phyloP scores from a whole-genome alignment of 2,797 vertebrate genomes.

The Clarias laeviceps region DNA sequence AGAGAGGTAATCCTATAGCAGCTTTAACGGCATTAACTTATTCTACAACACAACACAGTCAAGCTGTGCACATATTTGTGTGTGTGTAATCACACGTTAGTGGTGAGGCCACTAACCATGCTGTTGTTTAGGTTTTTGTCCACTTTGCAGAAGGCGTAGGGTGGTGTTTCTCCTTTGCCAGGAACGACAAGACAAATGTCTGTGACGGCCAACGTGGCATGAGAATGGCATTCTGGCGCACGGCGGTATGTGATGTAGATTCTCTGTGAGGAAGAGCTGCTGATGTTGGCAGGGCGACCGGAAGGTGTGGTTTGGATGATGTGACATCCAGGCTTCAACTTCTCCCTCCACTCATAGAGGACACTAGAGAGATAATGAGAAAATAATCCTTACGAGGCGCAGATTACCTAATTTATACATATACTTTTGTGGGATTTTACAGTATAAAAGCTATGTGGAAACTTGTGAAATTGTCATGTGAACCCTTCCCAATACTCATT shows the following conservation, averaged over 20 bases:
- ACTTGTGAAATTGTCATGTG: not conserved
- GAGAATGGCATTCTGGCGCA: conserved; percentile 87
- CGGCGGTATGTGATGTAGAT: conserved; percentile 95
- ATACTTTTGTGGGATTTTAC: not conserved
- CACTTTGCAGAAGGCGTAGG: conserved; percentile 97
- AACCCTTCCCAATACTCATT: not conserved
- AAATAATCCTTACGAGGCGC: not conserved
- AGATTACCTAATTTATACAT: not conserved
- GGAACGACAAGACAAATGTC: conserved; percentile 96
- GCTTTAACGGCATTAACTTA: not conserved
- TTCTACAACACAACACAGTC: not conserved
- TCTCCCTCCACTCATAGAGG: conserved; percentile 96
- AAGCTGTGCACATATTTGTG: not conserved
- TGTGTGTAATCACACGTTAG: not conserved
- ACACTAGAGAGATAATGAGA: conserved; percentile 73
- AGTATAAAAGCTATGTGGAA: not conserved
- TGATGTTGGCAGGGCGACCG: conserved; percentile 93
- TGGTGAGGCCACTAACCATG: conserved; percentile 84
- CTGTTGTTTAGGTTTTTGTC: conserved; percentile 98
- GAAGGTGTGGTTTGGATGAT: conserved; percentile 93
- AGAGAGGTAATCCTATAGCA: not conserved
- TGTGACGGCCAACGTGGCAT: conserved; percentile 91
- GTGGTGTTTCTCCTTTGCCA: conserved; percentile 92
- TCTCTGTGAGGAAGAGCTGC: conserved; percentile 89
- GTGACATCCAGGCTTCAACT: conserved; percentile 93